phyloP scores from a whole-genome alignment of 2,888 invertebrate genomes.

The Nemoura dubitans region DNA sequence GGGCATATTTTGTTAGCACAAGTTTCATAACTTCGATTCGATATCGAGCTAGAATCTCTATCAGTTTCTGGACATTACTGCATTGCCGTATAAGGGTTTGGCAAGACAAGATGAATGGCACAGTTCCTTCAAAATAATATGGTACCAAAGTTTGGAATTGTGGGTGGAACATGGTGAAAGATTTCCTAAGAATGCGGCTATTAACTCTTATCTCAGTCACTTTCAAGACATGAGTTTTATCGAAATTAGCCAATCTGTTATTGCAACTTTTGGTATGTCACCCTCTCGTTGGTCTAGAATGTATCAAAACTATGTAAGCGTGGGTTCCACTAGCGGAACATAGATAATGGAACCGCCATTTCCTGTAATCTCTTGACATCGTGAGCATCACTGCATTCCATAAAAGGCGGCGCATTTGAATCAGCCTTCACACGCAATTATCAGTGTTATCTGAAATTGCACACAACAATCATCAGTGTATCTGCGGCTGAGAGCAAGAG shows the following conservation, averaged over 20 bases:
- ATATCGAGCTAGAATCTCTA: not conserved
- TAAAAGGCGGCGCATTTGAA: not conserved
- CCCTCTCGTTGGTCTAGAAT: not conserved
- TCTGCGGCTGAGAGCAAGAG: not conserved
- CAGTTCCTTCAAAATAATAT: not conserved
- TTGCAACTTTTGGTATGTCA: not conserved
- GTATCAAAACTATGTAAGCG: not conserved
- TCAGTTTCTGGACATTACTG: not conserved
- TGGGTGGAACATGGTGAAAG: not conserved
- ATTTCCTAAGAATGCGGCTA: not conserved
- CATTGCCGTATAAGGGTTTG: not conserved
- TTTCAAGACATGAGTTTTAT: not conserved
- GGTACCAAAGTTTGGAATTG: not conserved
- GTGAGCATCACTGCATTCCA: not conserved
- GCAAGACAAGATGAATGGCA: not conserved
- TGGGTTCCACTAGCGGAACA: not conserved
- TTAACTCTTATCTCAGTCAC: not conserved
- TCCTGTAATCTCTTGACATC: slow-evolving; percentile 7
- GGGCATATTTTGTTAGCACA: not conserved
- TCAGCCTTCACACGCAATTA: not conserved
- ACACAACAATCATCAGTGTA: not conserved
- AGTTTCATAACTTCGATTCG: not conserved
- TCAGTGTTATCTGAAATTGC: not conserved
- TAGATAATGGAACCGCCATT: not conserved
- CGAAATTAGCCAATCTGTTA: not conserved